A percentile compares a stretch with the other conserved stretches of the same genome.
Evolutionary conservation across 2,797 vertebrate species (phyloP).

Genomic region (Phalanger gymnotis): DNA sequence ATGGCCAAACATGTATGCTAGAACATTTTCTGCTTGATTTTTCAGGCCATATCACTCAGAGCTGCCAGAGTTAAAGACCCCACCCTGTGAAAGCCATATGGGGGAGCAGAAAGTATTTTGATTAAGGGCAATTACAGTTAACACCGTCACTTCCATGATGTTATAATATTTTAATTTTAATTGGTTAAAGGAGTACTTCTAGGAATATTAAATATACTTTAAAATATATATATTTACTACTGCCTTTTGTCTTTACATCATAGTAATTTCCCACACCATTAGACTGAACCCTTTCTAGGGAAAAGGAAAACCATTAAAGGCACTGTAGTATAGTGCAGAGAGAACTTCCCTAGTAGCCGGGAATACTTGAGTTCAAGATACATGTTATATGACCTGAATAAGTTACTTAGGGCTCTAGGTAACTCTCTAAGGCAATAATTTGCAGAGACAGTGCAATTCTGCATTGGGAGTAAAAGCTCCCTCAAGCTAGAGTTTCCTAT

Average conservation of each 20-base stretch:
- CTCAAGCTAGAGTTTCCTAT: background rate
- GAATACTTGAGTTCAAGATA: background rate
- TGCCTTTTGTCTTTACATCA: background rate
- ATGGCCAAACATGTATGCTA: conserved; percentile 38
- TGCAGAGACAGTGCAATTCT: background rate
- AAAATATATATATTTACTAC: conserved; percentile 38
- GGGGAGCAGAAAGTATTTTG: background rate
- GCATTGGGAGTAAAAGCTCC: background rate
- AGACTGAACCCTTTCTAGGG: background rate
- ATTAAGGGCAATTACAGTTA: conserved; percentile 4
- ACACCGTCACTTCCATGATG: background rate
- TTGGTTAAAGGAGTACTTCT: conserved; percentile 48
- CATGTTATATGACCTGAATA: background rate
- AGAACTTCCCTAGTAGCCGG: background rate
- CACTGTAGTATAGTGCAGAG: background rate
- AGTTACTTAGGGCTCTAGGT: background rate
- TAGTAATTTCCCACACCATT: background rate
- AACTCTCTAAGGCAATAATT: background rate
- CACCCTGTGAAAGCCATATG: background rate
- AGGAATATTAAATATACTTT: conserved; percentile 49
- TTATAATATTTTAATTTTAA: conserved; percentile 17
- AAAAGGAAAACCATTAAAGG: background rate
- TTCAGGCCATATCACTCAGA: conserved; percentile 36
- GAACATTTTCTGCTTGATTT: conserved; percentile 58
- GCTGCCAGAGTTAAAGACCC: background rate